Base-by-base conservation (phyloP, 37 sponge, comb jelly and placozoan species). In the Halichondria panicea region DNA sequence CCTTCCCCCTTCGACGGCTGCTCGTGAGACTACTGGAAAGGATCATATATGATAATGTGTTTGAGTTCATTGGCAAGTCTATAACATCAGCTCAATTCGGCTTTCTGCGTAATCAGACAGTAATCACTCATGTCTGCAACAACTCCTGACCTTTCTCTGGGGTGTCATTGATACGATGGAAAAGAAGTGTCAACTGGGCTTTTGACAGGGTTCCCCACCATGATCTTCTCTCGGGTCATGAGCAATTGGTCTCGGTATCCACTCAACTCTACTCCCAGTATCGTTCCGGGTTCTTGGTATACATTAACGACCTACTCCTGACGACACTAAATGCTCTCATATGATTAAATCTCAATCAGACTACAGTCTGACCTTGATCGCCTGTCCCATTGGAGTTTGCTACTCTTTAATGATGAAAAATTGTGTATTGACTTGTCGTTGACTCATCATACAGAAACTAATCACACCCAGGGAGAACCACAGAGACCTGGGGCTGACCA, bases 161-260 rank as follows among this genome's bases (percentile, higher is more conserved):
- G 11, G n/a, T 8, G 22, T 65, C 7, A 11, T 22, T 40, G 7
- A 65, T 4, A 12, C 8, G 8, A 8, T 36, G 9, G 27, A 59
- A 19, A 8, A 25, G 7, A 22, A 22, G 19, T 12, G 25, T 19
- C 27, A 5, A 1, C 9, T 34, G 66, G 79, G 68, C 79, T 56
- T 78, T 78, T 34, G 68, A 78, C 43, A 38, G 59, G 11, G 79
- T 78, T 2, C 37, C 68, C 2, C 79, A 78, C 69, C 28, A 78
- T 67, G 79, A 54, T 0, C 59, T 78, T 2, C 24, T 67, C 4
- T 27, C 34, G 2, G 55, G 67, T 36, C 57, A 68, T 4, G 54
- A 59, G 58, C 79, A 67, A 8, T 35, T 54, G 33, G 68, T 78
- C 1, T 37, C 27, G 5, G 38, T 11, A 19, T 9, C 11, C 2